Percentiles rank a stretch among this genome's conserved stretches.
These are phyloP conservation scores for Lampris megalopsis DNA, from an alignment of 2,113 vertebrate species.

Conservation along the genomic window DNA sequence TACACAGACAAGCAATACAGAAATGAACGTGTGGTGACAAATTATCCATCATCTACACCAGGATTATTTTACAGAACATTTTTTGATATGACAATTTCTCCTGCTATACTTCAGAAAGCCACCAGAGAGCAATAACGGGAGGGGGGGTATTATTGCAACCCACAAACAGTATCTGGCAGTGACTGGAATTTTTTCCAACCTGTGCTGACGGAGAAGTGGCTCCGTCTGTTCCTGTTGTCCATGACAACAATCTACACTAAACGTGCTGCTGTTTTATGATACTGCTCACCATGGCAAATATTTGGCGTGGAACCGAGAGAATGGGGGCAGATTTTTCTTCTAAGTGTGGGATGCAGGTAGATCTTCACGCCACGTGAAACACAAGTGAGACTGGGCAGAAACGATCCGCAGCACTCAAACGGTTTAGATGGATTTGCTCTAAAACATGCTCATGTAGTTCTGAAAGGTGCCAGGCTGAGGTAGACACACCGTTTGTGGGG, in stretches of 20 bases:
- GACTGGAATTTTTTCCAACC: constrained; percentile 78
- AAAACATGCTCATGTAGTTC: too few species aligned
- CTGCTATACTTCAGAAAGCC: constrained; percentile 47
- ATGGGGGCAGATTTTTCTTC: neutral
- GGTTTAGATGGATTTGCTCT: too few species aligned
- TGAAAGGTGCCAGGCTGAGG: too few species aligned
- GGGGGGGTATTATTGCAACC: constrained; percentile 12
- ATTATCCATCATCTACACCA: neutral
- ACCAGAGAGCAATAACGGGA: constrained; percentile 68
- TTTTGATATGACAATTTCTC: neutral
- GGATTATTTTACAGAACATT: neutral
- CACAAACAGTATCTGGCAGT: constrained; percentile 73
- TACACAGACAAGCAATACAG: constrained; percentile 42
- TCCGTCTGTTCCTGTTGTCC: constrained; percentile 62
- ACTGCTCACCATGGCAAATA: neutral
- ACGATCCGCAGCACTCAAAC: too few species aligned
- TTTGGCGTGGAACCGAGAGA: neutral
- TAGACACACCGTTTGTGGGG: too few species aligned
- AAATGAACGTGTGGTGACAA: constrained; percentile 8
- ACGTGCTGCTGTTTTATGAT: neutral
- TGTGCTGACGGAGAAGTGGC: constrained; percentile 68
- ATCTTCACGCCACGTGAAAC: neutral
- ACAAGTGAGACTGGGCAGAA: too few species aligned
- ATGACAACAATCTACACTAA: neutral
- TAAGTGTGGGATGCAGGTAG: neutral